Base-by-base conservation (phyloP, 2,113 vertebrate genomes). In the Eubucco bourcierii region DNA sequence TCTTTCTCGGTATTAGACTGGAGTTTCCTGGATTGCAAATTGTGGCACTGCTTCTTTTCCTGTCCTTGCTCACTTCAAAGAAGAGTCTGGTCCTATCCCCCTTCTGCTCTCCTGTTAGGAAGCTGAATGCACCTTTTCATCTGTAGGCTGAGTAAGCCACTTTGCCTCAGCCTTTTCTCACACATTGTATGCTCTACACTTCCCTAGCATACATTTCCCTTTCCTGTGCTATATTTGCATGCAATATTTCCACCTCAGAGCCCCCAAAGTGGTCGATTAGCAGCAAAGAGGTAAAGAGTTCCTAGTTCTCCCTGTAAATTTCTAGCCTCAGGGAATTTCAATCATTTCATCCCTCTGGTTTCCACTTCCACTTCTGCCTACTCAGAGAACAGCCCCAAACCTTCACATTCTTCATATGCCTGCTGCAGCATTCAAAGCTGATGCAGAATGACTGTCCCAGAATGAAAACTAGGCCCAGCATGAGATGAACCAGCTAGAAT, bases 161-260 rank as follows among this genome's bases (percentile, higher is more conserved):
- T 65, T 77, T 24, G 8, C 23, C 39, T 18, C 70, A 70, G 56
- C 12, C 21, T 78, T 47, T 87, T 74, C 31, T 70, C 52, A 55
- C 1, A 4, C 0, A 9, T 31, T 33, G 37, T 4, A 10, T 25
- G 10, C 41, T 60, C 27, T 24, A 65, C n/a, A 23, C 33, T 29
- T 68, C 60, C 29, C 50, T 68, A 73, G 50, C 29, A 50, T 11
- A 21, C 10, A 39, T 41, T 68, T 80, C 27, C 55, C 7, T 76
- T 19, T 27, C 16, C 41, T 84, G 16, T 2, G 9, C 31, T 37
- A 2, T 21, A 77, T 9, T 0, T 0, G 19, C 15, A 34, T 29
- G 16, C 4, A 33, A 1, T 53, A 63, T 39, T 84, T 78, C 47
- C 20, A 74, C 12, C 23, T 71, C 17, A 5, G n/a, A 44, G 56